Evolutionary conservation across 2,888 invertebrate genomes (phyloP).

Genomic region (Chrysotoxum bicinctum): DNA sequence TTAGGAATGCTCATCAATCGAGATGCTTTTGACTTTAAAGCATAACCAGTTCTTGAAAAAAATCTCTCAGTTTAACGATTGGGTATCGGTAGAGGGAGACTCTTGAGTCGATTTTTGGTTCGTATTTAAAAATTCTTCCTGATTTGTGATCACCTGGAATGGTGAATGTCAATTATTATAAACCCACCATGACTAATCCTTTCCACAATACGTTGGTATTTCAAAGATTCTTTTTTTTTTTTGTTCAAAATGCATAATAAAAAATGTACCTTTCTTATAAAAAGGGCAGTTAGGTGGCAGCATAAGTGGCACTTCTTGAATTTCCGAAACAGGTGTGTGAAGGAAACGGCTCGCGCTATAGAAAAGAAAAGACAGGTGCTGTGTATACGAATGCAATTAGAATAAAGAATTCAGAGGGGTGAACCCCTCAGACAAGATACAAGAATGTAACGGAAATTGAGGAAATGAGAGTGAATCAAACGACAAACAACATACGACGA

Average conservation of each 20-base stretch:
- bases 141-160: background rate
- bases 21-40: slow-evolving; percentile 61
- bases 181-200: background rate
- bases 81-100: slow-evolving; percentile 14
- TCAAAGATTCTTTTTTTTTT: background rate
- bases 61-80: slow-evolving; percentile 58
- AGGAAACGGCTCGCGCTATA: slow-evolving; percentile 42
- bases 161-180: background rate
- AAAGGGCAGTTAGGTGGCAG: slow-evolving; percentile 13
- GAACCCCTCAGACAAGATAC: slow-evolving; percentile 45
- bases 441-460: slow-evolving; percentile 70
- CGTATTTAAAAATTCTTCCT: background rate
- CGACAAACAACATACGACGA: slow-evolving; percentile 33
- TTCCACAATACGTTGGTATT: background rate
- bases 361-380: slow-evolving; percentile 57
- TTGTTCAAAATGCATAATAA: background rate
- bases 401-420: slow-evolving; percentile 60
- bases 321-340: slow-evolving; percentile 60
- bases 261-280: background rate
- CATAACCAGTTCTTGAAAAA: slow-evolving; percentile 66
- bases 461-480: slow-evolving; percentile 71
- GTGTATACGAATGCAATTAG: slow-evolving; percentile 49
- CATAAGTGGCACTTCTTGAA: slow-evolving; percentile 29
- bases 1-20: slow-evolving; percentile 67
- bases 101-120: background rate